Evolutionary conservation across 2,113 vertebrate genomes (phyloP).

Genomic region (Nerophis lumbriciformis): DNA sequence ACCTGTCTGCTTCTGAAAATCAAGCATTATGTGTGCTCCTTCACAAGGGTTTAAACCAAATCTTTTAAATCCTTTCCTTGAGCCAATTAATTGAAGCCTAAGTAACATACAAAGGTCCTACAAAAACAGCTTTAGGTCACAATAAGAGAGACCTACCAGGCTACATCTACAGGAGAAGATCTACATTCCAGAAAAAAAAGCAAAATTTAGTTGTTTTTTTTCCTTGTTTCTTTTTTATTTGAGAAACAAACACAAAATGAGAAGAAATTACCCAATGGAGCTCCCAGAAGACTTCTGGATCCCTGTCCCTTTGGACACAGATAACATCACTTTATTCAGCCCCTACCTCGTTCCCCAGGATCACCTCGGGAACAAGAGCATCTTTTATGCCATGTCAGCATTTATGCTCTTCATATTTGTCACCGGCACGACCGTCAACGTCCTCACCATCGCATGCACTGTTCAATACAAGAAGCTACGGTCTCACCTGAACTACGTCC

Average conservation of each 20-base stretch:
- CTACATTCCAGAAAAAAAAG: neutral
- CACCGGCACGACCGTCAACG: slow-evolving; percentile 59
- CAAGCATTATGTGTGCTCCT: slow-evolving; percentile 2
- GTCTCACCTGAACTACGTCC: slow-evolving; percentile 79
- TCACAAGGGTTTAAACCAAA: slow-evolving; percentile 19
- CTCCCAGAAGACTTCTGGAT: slow-evolving; percentile 74
- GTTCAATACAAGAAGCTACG: slow-evolving; percentile 72
- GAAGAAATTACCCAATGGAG: slow-evolving; percentile 36
- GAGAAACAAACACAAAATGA: slow-evolving; percentile 48
- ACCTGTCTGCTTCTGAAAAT: too few species aligned
- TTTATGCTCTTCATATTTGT: slow-evolving; percentile 70
- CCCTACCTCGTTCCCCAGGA: slow-evolving; percentile 77
- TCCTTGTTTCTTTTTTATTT: neutral
- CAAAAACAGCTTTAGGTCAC: slow-evolving; percentile 38
- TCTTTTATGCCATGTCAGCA: slow-evolving; percentile 66
- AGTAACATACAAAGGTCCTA: slow-evolving; percentile 43
- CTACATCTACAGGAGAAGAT: neutral
- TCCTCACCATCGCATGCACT: slow-evolving; percentile 68
- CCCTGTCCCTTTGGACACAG: slow-evolving; percentile 63
- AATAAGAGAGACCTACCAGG: neutral
- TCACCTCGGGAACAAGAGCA: slow-evolving; percentile 59
- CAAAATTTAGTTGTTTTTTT: neutral
- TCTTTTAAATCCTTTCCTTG: slow-evolving; percentile 38
- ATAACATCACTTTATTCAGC: slow-evolving; percentile 66
- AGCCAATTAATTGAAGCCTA: slow-evolving; percentile 44